Base-by-base conservation (phyloP, 2,113 vertebrate species). In the Hydropotes inermis region DNA sequence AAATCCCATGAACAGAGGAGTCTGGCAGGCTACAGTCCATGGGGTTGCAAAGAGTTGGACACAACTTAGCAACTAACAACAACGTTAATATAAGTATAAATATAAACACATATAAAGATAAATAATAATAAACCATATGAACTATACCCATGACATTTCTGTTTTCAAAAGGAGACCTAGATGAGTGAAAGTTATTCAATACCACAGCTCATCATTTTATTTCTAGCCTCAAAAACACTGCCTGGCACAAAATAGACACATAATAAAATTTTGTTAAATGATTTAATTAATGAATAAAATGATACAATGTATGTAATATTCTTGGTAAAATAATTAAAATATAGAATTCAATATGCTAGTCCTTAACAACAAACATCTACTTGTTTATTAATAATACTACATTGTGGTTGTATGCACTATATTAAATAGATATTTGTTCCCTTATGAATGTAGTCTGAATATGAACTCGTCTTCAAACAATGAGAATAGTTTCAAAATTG, bases 81-180 rank as follows among this genome's bases (percentile, higher is more conserved):
- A 39, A 90, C 15, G 15, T 43, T 91, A 84, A 79, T 21, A 67
- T 39, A 88, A 67, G 23, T 16, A 58, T 52, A 95, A 95, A 78
- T 16, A 67, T 84, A 83, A 93, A 36, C 16, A 90, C 6, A 47
- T 12, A 79, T 25, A 74, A 50, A 87, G n/a, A 88, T 39, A 84
- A 25, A 83, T 39, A 28, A 33, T 64, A 86, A 54, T 87, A 93
- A 91, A 79, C 50, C 87, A 61, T 54, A 47, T 9, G 55, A 83
- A 91, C 57, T 91, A n/a, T 93, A 67, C 16, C 33, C 21, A 82
- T 54, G 15, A 50, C 57, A 93, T 84, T 84, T 92, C 30, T 94
- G 17, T 78, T 79, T 95, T 94, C 36, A 67, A 91, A 95, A 94
- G 7, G n/a, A 67, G 93, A 54, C 19, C 76, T 0, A 58, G 11